Evolutionary conservation across 2,113 vertebrate genomes (phyloP).

Genomic region (Hassar affinis): DNA sequence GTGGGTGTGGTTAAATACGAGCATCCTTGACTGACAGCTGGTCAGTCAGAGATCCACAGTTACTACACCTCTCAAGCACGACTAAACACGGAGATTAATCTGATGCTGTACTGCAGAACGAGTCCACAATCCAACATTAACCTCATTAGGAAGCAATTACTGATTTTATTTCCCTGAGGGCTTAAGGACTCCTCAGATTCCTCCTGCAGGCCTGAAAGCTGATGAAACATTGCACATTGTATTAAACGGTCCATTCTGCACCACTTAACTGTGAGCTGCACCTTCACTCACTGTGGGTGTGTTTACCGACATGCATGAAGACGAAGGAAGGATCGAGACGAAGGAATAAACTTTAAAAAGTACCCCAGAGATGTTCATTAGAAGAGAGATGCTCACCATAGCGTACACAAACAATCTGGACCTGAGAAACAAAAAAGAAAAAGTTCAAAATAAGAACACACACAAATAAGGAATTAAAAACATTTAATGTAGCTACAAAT

Average conservation of each 20-base stretch:
- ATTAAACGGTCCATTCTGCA: neutral
- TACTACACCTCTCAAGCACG: neutral
- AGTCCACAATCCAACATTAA: neutral
- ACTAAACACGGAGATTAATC: neutral
- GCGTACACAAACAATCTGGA: neutral
- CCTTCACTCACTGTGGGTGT: neutral
- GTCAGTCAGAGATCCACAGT: neutral
- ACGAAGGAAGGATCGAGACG: too few species aligned
- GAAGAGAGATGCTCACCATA: neutral
- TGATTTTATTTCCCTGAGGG: neutral
- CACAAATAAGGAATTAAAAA: too few species aligned
- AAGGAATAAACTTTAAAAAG: neutral
- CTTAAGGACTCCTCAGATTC: neutral
- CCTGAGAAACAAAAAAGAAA: neutral
- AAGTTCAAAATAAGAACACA: neutral
- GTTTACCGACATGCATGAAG: neutral
- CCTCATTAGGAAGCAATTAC: conserved; percentile 3
- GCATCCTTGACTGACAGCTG: neutral
- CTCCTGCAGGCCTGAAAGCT: neutral
- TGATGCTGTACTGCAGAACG: neutral
- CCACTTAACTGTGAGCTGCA: neutral
- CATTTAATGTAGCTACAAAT: too few species aligned
- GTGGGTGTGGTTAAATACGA: neutral
- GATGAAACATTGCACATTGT: neutral
- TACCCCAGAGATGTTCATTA: neutral